phyloP scores from a whole-genome alignment of 2,113 vertebrate genomes.

The Urocitellus parryii region DNA sequence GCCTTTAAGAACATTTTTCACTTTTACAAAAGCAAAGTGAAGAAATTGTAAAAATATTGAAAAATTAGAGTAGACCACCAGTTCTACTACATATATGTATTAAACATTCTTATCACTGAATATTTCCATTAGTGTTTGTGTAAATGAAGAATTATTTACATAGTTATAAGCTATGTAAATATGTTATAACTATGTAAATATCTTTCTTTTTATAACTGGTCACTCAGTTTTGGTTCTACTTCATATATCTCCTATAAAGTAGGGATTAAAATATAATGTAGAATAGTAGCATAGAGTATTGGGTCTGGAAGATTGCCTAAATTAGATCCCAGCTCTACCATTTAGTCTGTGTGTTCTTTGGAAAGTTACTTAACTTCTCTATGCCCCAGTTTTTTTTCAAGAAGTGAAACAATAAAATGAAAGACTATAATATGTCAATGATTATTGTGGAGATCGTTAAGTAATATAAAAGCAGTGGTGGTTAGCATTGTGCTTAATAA shows the following conservation, averaged over 20 bases:
- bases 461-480: not conserved
- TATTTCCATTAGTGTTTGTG: not conserved
- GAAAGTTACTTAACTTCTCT: not conserved
- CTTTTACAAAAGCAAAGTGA: not conserved
- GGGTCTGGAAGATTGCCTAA: not conserved
- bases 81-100: not conserved
- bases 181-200: not conserved
- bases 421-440: not conserved
- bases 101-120: not conserved
- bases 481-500: not conserved
- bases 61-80: slow-evolving; percentile 7
- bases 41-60: not conserved
- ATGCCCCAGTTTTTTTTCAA: not conserved
- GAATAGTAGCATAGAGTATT: not conserved
- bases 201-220: not conserved
- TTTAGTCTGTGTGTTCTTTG: not conserved
- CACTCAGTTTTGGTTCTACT: not conserved
- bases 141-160: not conserved
- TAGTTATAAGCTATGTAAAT: not conserved
- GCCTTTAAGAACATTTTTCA: slow-evolving; percentile 4
- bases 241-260: not conserved
- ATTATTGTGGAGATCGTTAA: not conserved
- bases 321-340: not conserved
- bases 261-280: not conserved
- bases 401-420: not conserved